Evolutionary conservation across 2,888 invertebrate species (phyloP).

Genomic region (Tyria jacobaeae): DNA sequence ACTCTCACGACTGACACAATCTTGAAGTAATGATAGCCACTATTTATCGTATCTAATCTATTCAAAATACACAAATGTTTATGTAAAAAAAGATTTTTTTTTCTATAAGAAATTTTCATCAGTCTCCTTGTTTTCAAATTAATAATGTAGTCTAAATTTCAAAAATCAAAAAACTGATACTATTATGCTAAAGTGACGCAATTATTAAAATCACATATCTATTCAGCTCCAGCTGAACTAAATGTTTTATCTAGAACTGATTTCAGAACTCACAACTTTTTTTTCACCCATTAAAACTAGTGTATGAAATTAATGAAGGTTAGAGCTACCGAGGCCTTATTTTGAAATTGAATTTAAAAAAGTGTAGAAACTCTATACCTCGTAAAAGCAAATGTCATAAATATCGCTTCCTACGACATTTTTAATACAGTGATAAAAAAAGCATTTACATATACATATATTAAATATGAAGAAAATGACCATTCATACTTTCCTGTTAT

Average conservation of each 20-base stretch:
- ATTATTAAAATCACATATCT: too few species aligned
- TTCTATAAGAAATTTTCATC: too few species aligned
- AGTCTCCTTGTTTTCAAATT: too few species aligned
- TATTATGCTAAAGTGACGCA: too few species aligned
- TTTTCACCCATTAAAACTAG: too few species aligned
- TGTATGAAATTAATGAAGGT: background rate
- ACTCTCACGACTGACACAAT: background rate
- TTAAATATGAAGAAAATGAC: constrained; percentile 27
- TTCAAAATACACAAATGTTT: background rate
- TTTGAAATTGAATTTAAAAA: background rate
- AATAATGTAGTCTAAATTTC: too few species aligned
- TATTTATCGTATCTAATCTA: background rate
- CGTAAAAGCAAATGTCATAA: background rate
- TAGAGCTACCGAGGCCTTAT: background rate
- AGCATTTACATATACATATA: constrained; percentile 11
- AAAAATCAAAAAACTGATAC: too few species aligned
- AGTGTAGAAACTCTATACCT: constrained; percentile 6
- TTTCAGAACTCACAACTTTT: background rate
- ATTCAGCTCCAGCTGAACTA: too few species aligned
- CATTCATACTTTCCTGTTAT: constrained; percentile 46
- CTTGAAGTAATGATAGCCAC: too few species aligned
- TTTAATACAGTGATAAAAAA: constrained; percentile 21
- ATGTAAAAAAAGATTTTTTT: too few species aligned
- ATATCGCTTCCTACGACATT: constrained; percentile 11
- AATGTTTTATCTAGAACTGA: too few species aligned